Evolutionary conservation across 2,888 invertebrate genomes (phyloP).

Genomic region (Nasonovia ribisnigri): DNA sequence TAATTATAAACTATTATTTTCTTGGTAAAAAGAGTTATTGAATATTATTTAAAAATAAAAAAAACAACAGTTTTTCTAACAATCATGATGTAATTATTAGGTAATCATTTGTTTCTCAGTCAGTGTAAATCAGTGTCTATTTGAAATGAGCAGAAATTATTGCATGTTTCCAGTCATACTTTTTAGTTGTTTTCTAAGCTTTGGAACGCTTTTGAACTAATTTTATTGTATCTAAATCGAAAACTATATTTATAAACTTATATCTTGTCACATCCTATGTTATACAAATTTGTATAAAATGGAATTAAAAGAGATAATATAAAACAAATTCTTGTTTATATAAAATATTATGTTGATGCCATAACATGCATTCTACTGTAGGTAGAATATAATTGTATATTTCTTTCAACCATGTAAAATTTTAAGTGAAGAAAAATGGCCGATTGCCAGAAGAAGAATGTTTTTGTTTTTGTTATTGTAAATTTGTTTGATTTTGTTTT

Average conservation of each 20-base stretch:
- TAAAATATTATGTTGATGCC: neutral
- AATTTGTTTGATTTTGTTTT: conserved; percentile 4
- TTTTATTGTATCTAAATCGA: neutral
- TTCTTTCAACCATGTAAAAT: conserved; percentile 21
- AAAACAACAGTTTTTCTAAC: neutral
- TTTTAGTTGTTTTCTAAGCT: neutral
- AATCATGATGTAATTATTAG: neutral
- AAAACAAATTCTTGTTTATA: neutral
- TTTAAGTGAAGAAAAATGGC: neutral
- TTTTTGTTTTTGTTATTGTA: conserved; percentile 50
- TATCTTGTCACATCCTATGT: neutral
- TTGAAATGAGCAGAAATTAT: neutral
- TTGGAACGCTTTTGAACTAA: neutral
- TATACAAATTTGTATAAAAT: neutral
- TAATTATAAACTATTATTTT: neutral
- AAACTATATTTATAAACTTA: neutral
- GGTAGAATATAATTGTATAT: neutral
- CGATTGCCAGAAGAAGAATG: conserved; percentile 8
- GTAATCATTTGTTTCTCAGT: neutral
- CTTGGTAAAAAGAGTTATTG: neutral
- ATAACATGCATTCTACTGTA: neutral
- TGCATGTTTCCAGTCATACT: neutral
- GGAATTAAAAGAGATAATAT: neutral
- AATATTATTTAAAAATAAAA: neutral
- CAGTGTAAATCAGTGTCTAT: neutral